Base-by-base conservation (phyloP, 2,113 vertebrate species). In the Henicopernis longicauda region DNA sequence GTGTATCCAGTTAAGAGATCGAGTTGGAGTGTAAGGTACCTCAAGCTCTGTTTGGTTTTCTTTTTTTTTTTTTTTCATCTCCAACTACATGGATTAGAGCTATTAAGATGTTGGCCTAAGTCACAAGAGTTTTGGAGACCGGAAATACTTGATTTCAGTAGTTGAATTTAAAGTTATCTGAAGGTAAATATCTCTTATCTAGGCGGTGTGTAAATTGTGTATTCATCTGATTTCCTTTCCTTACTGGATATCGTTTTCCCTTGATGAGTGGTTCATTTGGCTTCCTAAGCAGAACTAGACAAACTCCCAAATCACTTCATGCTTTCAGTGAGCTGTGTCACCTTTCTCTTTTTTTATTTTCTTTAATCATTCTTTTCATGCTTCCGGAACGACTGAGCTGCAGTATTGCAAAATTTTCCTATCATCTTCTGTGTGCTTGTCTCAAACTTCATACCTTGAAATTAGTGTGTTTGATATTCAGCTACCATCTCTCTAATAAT, bases 181-280 rank as follows among this genome's bases (percentile, higher is more conserved):
- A 94, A 94, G 70, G 95, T 89, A 97, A 97, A 97, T 86, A 97
- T 82, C 49, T 86, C 92, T 97, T 97, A 96, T 97, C 96, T 94
- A 79, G 58, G 77, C 0, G 1, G 71, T 93, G 85, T 94, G 78
- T 95, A 94, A 94, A 84, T 62, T 95, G 81, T 90, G 81, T 93
- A 73, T 87, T 93, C 89, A 85, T 93, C 62, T 91, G 89, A 79
- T 95, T 97, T 96, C 71, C 71, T 90, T 95, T 88, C 84, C 89
- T 71, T 44, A 52, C 40, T 80, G 63, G 84, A 58, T 94, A 93
- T 95, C 23, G 3, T 66, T 96, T 97, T 95, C 84, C 55, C 67
- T 81, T 73, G 42, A 38, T 54, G 66, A 95, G 87, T 80, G 79
- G 78, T 94, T 97, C 66, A 0, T 93, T 96, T 85, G 88, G 55